Evolutionary conservation across 2,797 vertebrate species (phyloP), one percentile per base, ranked within the genome.

Genomic region (Fratercula arctica): DNA sequence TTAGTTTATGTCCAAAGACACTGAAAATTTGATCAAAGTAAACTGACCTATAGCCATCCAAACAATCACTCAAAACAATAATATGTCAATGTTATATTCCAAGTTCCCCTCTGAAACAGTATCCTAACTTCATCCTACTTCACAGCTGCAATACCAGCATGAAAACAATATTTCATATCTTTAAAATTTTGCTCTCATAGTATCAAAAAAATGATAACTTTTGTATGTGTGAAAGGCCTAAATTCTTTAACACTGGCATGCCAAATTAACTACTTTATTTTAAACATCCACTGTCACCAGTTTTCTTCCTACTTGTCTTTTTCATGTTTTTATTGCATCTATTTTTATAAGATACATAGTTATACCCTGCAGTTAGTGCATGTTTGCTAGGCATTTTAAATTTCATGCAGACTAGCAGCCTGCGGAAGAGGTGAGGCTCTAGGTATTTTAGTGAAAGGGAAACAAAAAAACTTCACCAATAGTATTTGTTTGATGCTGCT

Each of bases 1-100:
- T 72, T 75, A 5, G 15, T 76, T 53, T 46, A 39, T 26, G 3
- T 16, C 23, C 17, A 41, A 75, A 93, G 39, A 76, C 4, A 67
- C 0, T 24, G 25, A 60, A 81, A 43, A 46, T 20, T 18, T 54
- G 11, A 57, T 29, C 14, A 54, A 63, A 68, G 24, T 43, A 59
- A 69, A 29, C 13, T 28, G 6, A 67, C 23, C 13, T 39, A 43
- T 0, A 73, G 67, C 8, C 73, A 87, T 15, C 5, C n/a, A 73
- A 76, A 53, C 8, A 59, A 73, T 16, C 29, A 39, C 23, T 20
- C 20, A 31, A 25, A 85, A 57, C 5, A 37, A 0, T 7, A 33
- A 6, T 2, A 50, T n/a, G 9, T 39, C 41, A 51, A 9, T 1
- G 2, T 37, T 12, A 25, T 3, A 31, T n/a, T 19, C 13, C 25